Base-by-base conservation (phyloP, 2,797 vertebrate genomes). In the Alauda arvensis region DNA sequence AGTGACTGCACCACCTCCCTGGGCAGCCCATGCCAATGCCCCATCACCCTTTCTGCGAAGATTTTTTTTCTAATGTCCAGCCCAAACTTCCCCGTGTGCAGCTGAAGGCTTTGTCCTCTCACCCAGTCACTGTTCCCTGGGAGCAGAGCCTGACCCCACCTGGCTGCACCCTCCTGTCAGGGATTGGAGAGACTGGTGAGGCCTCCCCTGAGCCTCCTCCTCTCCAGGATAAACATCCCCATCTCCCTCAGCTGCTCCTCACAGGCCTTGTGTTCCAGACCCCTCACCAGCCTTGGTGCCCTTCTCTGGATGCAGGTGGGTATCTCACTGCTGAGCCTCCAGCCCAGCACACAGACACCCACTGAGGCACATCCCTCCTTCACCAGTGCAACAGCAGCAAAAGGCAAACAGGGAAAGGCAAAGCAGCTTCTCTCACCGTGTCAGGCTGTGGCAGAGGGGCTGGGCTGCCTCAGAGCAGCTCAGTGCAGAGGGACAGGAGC, bases 371-470 rank as follows among this genome's bases (percentile, higher is more conserved):
- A 2, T 34, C 57, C 48, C 62, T n/a, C 3, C 62, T 55, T 19
- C 55, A 23, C 25, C 82, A 15, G 10, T 3, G 10, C 55, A 80
- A 6, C 25, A 52, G 74, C 70, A 26, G 77, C 56, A 72, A 66
- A 70, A 89, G 77, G 74, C 79, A 83, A 83, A 77, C 45, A n/a
- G n/a, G n/a, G n/a, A n/a, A n/a, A n/a, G n/a, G n/a, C n/a, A 51
- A 11, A 76, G 39, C 49, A 90, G 68, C 66, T 52, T 56, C 66
- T 37, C 37, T 37, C 37, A 13, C 74, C 0, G 0, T 45, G 91
- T 19, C 84, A 60, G 37, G 37, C 40, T 39, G 72, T 45, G 74
- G 77, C 69, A 78, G 80, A 33, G 49, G 3, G 77, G 31, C 75
- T 18, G 26, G 45, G 25, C 83, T 39, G 26, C 40, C 74, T 25